Evolutionary conservation across 2,888 invertebrate genomes (phyloP), one percentile per base, ranked within the genome.

Genomic region (Microctonus hyperodae): DNA sequence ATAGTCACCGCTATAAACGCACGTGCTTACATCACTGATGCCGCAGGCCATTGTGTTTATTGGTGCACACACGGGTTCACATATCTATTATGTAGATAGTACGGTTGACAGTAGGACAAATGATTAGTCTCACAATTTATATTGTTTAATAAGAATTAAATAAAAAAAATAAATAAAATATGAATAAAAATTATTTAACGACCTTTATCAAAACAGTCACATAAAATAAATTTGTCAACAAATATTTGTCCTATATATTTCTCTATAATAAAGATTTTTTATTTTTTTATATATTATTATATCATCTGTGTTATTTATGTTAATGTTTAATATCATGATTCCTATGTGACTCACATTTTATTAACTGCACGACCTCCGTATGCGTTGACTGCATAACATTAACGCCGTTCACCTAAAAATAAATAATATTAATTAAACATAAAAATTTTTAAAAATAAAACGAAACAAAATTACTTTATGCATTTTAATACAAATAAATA

Each of bases 331-430:
- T n/a, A n/a, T 55, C 16, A n/a, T 25, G 16, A 6, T 55, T 28
- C 10, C 25, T 13, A 31, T 44, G 37, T 23, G 70, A 88, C 90
- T 89, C 85, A 97, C 97, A 92, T 91, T 93, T 92, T 80, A 98
- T 98, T 85, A 98, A 91, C 79, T 92, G 92, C 79, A 98, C 97
- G 75, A 98, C 98, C 83, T 97, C 94, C 78, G 93, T 92, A 81
- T 98, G 98, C 80, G 96, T 96, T 81, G 93, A 93, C 77, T 91
- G 91, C 78, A 92, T 92, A 69, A 98, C 98, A 78, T 95, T 90
- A 72, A 93, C 90, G 70, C 96, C 95, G 87, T 98, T 98, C 76
- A 98, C 96, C 90, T 95, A 85, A 77, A 77, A 75, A 76, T 71
- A 70, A 70, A 64, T n/a, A 22, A 51, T 13, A 31, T 40, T 56